Evolutionary conservation across 2,113 vertebrate species (phyloP).

Genomic region (Nicator chloris): DNA sequence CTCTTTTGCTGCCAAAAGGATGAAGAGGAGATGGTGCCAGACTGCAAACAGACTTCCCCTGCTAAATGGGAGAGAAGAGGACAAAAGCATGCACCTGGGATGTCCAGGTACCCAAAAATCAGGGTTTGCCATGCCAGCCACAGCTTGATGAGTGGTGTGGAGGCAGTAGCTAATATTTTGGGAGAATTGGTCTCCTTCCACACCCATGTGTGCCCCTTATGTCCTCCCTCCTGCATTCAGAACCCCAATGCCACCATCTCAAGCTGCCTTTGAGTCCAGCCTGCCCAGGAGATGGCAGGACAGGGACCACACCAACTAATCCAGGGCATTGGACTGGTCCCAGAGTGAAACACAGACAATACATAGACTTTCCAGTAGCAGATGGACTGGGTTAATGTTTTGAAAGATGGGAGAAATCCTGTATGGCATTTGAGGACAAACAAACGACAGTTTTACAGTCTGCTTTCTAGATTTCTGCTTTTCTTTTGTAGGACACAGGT

Average conservation of each 20-base stretch:
- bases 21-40: neutral
- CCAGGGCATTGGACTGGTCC: neutral
- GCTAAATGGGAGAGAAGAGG: neutral
- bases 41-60: neutral
- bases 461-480: neutral
- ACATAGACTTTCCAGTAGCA: neutral
- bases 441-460: neutral
- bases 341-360: neutral
- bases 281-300: neutral
- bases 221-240: fast-evolving
- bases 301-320: neutral
- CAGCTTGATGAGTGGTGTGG: neutral
- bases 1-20: neutral
- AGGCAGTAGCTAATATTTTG: neutral
- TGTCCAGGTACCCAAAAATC: fast-evolving
- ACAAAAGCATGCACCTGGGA: neutral
- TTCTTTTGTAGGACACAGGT: constrained; percentile 20
- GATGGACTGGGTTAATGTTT: neutral
- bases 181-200: neutral
- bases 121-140: neutral
- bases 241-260: neutral
- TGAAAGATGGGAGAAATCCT: neutral
- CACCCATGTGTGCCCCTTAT: fast-evolving
- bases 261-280: neutral
- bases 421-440: neutral